Evolutionary conservation across 2,113 vertebrate genomes (phyloP).

Genomic region (Nannospalax galili): DNA sequence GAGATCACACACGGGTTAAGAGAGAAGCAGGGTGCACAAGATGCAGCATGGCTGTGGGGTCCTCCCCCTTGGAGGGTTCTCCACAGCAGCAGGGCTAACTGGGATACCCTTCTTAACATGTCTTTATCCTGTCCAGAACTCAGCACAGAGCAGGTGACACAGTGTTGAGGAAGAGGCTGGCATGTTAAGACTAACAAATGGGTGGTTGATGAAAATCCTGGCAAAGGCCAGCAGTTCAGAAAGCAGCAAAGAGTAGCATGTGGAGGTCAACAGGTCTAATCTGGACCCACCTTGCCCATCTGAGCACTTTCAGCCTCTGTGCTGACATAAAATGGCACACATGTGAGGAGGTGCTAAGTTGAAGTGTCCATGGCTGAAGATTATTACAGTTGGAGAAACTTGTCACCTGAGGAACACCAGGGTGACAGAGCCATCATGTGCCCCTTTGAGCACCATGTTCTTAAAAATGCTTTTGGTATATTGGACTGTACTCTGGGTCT

Average conservation of each 20-base stretch:
- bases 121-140: background rate
- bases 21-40: background rate
- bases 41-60: background rate
- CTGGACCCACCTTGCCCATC: background rate
- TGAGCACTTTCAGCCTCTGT: background rate
- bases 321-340: background rate
- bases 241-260: background rate
- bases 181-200: background rate
- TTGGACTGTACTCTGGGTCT: background rate
- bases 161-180: background rate
- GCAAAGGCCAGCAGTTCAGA: background rate
- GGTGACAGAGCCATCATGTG: background rate
- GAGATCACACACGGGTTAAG: background rate
- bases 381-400: background rate
- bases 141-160: background rate
- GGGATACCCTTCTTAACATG: background rate
- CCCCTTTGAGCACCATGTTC: background rate
- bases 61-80: background rate
- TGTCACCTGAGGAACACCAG: background rate
- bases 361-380: background rate
- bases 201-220: background rate
- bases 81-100: background rate
- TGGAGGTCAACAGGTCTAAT: background rate
- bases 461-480: constrained; percentile 15
- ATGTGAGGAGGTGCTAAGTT: background rate